These are phyloP conservation scores for Exocentrus adspersus DNA, from an alignment of 2,888 invertebrate species.

Conservation along the genomic window DNA sequence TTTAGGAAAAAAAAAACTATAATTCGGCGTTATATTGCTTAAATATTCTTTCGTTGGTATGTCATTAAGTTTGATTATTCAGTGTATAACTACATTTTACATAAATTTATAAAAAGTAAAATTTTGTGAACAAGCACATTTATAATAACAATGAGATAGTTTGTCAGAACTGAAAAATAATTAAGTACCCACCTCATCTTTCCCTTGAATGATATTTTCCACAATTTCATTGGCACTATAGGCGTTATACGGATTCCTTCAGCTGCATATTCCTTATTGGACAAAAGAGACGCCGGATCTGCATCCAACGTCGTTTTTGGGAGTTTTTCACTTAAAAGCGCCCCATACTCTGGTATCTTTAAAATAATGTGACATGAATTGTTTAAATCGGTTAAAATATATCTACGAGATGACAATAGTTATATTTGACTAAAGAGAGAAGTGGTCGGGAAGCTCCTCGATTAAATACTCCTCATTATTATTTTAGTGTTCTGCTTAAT, in stretches of 20 bases:
- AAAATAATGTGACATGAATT: slow-evolving; percentile 31
- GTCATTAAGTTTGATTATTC: too few relatives aligned
- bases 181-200: slow-evolving; percentile 73
- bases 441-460: background rate
- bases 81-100: too few relatives aligned
- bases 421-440: too few relatives aligned
- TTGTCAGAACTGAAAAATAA: too few relatives aligned
- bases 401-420: too few relatives aligned
- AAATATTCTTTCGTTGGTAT: too few relatives aligned
- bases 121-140: too few relatives aligned
- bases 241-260: slow-evolving; percentile 76
- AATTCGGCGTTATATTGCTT: too few relatives aligned
- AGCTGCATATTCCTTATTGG: slow-evolving; percentile 70
- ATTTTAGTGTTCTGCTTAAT: background rate
- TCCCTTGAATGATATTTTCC: slow-evolving; percentile 77
- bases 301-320: slow-evolving; percentile 76
- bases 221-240: slow-evolving; percentile 77
- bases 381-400: background rate
- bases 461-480: background rate
- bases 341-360: slow-evolving; percentile 76
- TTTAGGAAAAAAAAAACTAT: too few relatives aligned
- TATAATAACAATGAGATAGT: too few relatives aligned
- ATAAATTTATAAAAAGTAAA: too few relatives aligned
- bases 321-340: slow-evolving; percentile 74
- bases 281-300: slow-evolving; percentile 53